Evolutionary conservation across 2,888 invertebrate species (phyloP).

Genomic region (Ischnus inquisitorius): DNA sequence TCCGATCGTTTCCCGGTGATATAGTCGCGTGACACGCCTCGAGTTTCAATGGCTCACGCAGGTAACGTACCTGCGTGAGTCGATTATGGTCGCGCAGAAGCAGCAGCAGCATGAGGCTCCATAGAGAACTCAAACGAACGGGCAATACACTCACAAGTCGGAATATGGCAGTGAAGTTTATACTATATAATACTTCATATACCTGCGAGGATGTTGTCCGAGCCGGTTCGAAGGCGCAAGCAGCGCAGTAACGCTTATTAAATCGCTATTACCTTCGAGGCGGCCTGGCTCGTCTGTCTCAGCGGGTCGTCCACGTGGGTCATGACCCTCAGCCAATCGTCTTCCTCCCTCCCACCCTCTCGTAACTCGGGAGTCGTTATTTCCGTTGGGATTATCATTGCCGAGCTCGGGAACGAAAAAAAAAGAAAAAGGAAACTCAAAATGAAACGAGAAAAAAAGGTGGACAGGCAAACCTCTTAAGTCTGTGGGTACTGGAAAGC

Average conservation of each 20-base stretch:
- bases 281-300: constrained; percentile 59
- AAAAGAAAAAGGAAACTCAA: constrained; percentile 1
- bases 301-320: constrained; percentile 66
- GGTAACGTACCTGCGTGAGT: constrained; percentile 50
- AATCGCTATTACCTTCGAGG: constrained; percentile 69
- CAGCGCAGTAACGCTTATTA: constrained; percentile 71
- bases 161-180: constrained; percentile 43
- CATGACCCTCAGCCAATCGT: constrained; percentile 49
- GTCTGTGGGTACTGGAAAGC: neutral
- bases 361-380: constrained; percentile 29
- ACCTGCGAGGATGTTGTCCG: constrained; percentile 19
- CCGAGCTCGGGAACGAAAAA: neutral
- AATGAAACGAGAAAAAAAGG: neutral
- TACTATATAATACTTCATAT: constrained; percentile 4
- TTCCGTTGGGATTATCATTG: constrained; percentile 13
- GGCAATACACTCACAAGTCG: constrained; percentile 26
- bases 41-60: constrained; percentile 56
- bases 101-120: constrained; percentile 39
- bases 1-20: constrained; percentile 23
- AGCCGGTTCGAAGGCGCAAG: constrained; percentile 41
- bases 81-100: constrained; percentile 50
- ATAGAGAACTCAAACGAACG: constrained; percentile 13
- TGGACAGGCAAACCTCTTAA: constrained; percentile 5
- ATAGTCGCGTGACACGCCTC: constrained; percentile 54
- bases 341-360: neutral